These are phyloP conservation scores for Copsychus sechellarum DNA, from an alignment of 2,113 vertebrate species.

Conservation along the genomic window DNA sequence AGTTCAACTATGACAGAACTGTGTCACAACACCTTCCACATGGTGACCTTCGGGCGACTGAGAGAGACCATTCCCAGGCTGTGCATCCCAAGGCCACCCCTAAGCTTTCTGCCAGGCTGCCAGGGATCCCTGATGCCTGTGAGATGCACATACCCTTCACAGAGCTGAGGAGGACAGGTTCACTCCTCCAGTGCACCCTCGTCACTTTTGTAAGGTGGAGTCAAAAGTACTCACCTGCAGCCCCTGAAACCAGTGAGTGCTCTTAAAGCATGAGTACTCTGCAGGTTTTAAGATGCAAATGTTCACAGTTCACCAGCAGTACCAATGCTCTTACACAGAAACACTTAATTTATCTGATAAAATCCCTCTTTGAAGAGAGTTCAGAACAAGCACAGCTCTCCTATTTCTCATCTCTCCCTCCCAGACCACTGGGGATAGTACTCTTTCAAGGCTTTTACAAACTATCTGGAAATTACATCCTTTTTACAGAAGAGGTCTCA, in stretches of 20 bases:
- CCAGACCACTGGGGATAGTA: neutral
- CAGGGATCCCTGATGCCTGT: neutral
- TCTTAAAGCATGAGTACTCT: neutral
- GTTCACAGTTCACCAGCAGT: neutral
- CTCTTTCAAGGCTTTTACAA: neutral
- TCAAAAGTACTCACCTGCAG: neutral
- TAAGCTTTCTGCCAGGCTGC: neutral
- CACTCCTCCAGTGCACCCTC: neutral
- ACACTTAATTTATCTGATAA: neutral
- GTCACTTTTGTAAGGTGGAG: neutral
- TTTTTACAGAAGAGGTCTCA: neutral
- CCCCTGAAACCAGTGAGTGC: neutral
- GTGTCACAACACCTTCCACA: accelerated
- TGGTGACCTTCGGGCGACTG: neutral
- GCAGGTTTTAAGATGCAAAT: neutral
- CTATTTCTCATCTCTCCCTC: neutral
- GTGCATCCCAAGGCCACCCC: accelerated
- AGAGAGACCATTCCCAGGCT: neutral
- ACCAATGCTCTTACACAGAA: neutral
- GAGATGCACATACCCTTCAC: accelerated
- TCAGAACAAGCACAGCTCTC: neutral
- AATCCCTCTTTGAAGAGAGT: neutral
- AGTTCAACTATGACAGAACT: accelerated
- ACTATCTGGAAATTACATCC: neutral
- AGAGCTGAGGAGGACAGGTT: neutral